Percentiles rank a stretch among this genome's conserved stretches.
phyloP scores from a whole-genome alignment of 2,113 vertebrate genomes.

The Bujurquina vittata region DNA sequence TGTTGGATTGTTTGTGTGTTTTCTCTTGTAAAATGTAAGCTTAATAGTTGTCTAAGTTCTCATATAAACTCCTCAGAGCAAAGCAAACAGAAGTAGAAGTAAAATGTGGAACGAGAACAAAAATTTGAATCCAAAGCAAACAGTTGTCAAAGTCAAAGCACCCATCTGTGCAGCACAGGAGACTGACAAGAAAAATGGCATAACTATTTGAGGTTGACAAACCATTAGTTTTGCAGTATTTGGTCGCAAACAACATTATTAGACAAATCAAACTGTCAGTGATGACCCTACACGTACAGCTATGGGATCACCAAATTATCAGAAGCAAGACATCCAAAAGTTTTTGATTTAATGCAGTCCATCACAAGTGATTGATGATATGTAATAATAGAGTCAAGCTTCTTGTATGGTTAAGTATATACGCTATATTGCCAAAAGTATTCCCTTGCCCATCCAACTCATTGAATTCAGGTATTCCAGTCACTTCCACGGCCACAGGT shows the following conservation, averaged over 20 bases:
- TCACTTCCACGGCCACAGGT: no score
- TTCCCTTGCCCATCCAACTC: no score
- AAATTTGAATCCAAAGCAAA: neutral
- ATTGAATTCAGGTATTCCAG: no score
- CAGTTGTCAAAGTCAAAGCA: neutral
- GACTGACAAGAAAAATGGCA: neutral
- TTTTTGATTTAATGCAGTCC: neutral
- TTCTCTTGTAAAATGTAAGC: neutral
- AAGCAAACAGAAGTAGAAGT: neutral
- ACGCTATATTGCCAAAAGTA: no score
- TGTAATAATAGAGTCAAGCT: neutral
- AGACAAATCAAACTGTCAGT: neutral
- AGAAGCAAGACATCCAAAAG: rapidly evolving
- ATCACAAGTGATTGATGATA: neutral
- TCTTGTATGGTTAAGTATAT: no score
- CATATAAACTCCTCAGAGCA: neutral
- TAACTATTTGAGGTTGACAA: neutral
- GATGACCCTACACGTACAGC: neutral
- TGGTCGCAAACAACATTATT: neutral
- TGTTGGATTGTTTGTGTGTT: neutral
- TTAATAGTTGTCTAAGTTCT: neutral
- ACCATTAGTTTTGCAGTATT: neutral
- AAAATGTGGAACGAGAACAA: neutral
- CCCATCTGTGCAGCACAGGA: neutral
- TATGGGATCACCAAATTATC: neutral